phyloP scores from a whole-genome alignment of 2,888 invertebrate genomes.

The Ptychoptera albimana region DNA sequence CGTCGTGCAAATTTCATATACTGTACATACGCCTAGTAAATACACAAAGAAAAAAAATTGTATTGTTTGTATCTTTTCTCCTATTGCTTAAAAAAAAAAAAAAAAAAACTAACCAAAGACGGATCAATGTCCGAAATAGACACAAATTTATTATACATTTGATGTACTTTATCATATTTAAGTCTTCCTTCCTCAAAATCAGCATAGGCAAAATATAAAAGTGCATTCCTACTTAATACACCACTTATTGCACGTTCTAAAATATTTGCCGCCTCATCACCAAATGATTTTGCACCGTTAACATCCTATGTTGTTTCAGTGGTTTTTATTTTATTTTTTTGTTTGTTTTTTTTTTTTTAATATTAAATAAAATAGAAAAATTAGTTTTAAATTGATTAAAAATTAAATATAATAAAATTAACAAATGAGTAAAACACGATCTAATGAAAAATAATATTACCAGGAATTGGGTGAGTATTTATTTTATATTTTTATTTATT shows the following conservation, averaged over 20 bases:
- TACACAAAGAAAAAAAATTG: slow-evolving; percentile 3
- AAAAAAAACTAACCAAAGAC: slow-evolving; percentile 52
- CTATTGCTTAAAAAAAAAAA: slow-evolving; percentile 3
- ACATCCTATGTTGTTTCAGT: slow-evolving; percentile 79
- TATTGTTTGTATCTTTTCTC: neutral
- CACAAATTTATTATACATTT: slow-evolving; percentile 84
- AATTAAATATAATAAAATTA: neutral
- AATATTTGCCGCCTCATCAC: slow-evolving; percentile 88
- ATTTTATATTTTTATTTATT: too few species aligned
- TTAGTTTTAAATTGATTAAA: too few species aligned
- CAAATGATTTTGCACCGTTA: slow-evolving; percentile 80
- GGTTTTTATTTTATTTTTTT: too few species aligned
- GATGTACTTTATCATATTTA: slow-evolving; percentile 90
- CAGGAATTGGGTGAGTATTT: too few species aligned
- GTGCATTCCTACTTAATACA: slow-evolving; percentile 75
- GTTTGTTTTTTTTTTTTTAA: neutral
- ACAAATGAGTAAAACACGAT: slow-evolving; percentile 8
- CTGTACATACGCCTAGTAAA: slow-evolving; percentile 75
- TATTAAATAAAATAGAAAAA: too few species aligned
- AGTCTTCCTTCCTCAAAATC: slow-evolving; percentile 96
- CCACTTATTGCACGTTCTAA: slow-evolving; percentile 88
- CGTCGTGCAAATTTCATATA: slow-evolving; percentile 98
- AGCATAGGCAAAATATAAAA: slow-evolving; percentile 95
- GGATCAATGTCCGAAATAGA: slow-evolving; percentile 87
- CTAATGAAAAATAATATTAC: neutral